Base-by-base conservation (phyloP, 2,797 vertebrate species). In the Sebastes wilsoni region DNA sequence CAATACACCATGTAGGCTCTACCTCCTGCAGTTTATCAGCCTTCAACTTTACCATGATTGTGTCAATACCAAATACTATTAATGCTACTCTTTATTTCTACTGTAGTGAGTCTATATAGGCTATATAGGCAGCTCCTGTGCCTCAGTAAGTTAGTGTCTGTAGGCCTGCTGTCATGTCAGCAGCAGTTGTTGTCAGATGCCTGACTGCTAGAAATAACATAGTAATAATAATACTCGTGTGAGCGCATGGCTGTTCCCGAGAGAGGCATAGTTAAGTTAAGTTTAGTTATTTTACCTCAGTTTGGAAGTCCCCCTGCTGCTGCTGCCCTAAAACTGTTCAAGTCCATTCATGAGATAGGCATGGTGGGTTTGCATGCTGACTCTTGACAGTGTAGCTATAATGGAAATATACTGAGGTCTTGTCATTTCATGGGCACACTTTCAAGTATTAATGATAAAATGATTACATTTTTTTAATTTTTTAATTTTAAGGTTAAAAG, bases 131-230 rank as follows among this genome's bases (percentile, higher is more conserved):
- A 66, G 46, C 73, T 79, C 84, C 71, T 75, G 76, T 80, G 78
- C 46, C 12, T 56, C 3, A 23, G 80, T 73, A 56, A 34, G 80
- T 77, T 34, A 36, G 36, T 36, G 36, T 72, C 60, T 61, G 22
- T 27, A 32, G 82, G 77, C 76, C 74, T 4, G 3, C 64, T 67
- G 89, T 70, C 77, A 49, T 68, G 81, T 78, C 82, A 74, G 83
- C 84, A 81, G 83, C 84, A 81, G 87, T 91, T 92, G 89, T 89
- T 92, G 91, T 89, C 80, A 85, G 83, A 89, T 88, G 87, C 78
- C 90, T 49, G 67, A 77, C 30, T 36, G 79, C 89, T 88, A 79
- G 87, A 91, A 92, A 93, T 92, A 93, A 92, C 90, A 52, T 65
- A 22, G 86, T 73, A 85, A 83, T 91, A 79, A 81, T 75, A 83